These are phyloP conservation scores for Saguinus midas DNA, from an alignment of 2,113 vertebrate species.

Conservation along the genomic window DNA sequence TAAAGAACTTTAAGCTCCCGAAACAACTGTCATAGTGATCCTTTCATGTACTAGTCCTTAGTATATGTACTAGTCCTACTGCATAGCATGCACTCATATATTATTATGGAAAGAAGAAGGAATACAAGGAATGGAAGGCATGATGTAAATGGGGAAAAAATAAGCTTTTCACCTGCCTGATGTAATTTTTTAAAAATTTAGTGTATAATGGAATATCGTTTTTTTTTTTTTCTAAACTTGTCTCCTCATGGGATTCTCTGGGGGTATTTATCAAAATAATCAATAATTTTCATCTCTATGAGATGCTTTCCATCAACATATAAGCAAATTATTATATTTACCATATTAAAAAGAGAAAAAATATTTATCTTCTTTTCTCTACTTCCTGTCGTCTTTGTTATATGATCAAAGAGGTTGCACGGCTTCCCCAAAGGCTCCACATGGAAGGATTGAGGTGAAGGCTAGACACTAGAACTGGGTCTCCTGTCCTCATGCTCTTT, in stretches of 20 bases:
- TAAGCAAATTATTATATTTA: background rate
- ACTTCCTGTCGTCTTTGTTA: background rate
- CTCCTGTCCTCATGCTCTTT: background rate
- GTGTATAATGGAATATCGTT: background rate
- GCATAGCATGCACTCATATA: too few species aligned
- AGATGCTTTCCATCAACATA: background rate
- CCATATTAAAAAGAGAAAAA: background rate
- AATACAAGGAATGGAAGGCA: background rate
- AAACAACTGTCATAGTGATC: background rate
- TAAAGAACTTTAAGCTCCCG: background rate
- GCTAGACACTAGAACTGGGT: background rate
- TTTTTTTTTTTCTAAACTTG: background rate
- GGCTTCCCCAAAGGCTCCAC: background rate
- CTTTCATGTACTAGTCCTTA: background rate
- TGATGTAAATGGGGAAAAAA: background rate
- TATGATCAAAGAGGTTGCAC: background rate
- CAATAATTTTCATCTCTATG: background rate
- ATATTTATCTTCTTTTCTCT: accelerated
- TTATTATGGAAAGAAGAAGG: background rate
- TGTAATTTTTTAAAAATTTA: background rate
- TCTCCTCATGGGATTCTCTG: background rate
- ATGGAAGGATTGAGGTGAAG: background rate
- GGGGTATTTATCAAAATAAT: background rate
- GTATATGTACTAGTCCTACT: background rate
- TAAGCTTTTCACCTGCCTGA: background rate